Evolutionary conservation across 2,888 invertebrate species (phyloP).

Genomic region (Capitulum mitella): DNA sequence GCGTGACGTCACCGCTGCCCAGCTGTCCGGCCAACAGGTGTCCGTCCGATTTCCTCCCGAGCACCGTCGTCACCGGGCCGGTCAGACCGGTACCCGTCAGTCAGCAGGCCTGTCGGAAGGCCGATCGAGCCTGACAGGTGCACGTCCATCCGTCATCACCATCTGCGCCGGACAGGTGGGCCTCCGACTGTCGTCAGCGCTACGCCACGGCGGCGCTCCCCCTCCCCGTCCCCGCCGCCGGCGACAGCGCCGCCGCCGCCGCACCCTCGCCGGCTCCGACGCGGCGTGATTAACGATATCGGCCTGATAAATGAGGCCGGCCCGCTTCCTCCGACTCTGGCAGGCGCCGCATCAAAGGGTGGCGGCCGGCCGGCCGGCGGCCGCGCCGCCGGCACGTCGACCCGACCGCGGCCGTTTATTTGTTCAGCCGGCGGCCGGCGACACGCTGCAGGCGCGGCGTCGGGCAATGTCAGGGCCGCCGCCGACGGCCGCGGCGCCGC

Average conservation of each 20-base stretch:
- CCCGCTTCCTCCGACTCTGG: neutral
- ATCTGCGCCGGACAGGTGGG: neutral
- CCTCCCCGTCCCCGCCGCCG: neutral
- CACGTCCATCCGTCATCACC: neutral
- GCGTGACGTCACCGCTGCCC: too few relatives aligned
- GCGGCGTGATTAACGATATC: slow-evolving; percentile 5
- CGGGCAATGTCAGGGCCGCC: too few relatives aligned
- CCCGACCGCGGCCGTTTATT: too few relatives aligned
- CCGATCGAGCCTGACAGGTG: too few relatives aligned
- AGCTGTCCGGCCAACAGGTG: too few relatives aligned
- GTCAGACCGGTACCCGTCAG: too few relatives aligned
- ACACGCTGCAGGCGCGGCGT: neutral
- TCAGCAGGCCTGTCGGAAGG: too few relatives aligned
- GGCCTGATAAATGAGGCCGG: neutral
- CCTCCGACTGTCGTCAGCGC: neutral
- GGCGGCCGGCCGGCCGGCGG: neutral
- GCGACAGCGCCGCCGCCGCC: neutral
- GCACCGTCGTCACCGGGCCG: too few relatives aligned
- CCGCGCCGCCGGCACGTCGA: too few relatives aligned
- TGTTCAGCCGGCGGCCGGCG: neutral
- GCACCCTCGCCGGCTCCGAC: neutral
- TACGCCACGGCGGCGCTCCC: neutral
- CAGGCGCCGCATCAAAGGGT: slow-evolving; percentile 10
- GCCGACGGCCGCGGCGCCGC: too few relatives aligned
- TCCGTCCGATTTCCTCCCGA: too few relatives aligned